These are phyloP conservation scores for Glaucidium brasilianum DNA, from an alignment of 2,113 vertebrate genomes.

Conservation along the genomic window DNA sequence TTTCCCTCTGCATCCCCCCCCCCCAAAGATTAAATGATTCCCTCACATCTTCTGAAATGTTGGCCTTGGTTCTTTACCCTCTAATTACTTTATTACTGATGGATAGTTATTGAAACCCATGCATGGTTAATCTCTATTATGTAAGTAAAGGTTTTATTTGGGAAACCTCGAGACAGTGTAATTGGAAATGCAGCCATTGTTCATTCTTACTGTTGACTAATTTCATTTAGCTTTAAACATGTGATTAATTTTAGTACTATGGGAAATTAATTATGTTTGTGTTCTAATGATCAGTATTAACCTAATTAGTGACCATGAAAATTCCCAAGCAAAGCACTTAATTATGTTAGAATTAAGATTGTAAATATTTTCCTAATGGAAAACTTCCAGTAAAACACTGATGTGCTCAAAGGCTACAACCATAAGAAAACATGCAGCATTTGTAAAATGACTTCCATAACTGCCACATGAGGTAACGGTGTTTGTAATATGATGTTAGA, in stretches of 20 bases:
- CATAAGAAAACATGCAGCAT: neutral
- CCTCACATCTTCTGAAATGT: neutral
- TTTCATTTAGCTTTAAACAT: neutral
- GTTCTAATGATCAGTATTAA: slow-evolving; percentile 15
- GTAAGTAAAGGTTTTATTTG: neutral
- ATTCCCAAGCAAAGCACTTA: neutral
- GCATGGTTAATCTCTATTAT: neutral
- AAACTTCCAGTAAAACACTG: neutral
- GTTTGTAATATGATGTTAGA: neutral
- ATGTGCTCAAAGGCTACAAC: neutral
- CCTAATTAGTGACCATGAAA: slow-evolving; percentile 24
- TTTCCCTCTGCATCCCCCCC: neutral
- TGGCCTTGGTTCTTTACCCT: neutral
- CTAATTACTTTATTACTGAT: neutral
- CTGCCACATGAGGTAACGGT: neutral
- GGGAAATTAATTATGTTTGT: slow-evolving; percentile 17
- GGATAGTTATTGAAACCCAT: neutral
- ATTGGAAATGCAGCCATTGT: neutral
- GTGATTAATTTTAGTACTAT: slow-evolving; percentile 37
- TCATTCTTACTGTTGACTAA: neutral
- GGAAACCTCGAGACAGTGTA: neutral
- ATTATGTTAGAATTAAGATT: neutral
- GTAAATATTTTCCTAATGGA: slow-evolving; percentile 27
- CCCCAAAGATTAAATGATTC: neutral
- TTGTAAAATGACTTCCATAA: neutral